These are phyloP conservation scores for Notolepis coatsorum DNA, from an alignment of 2,797 vertebrate genomes.

Conservation along the genomic window DNA sequence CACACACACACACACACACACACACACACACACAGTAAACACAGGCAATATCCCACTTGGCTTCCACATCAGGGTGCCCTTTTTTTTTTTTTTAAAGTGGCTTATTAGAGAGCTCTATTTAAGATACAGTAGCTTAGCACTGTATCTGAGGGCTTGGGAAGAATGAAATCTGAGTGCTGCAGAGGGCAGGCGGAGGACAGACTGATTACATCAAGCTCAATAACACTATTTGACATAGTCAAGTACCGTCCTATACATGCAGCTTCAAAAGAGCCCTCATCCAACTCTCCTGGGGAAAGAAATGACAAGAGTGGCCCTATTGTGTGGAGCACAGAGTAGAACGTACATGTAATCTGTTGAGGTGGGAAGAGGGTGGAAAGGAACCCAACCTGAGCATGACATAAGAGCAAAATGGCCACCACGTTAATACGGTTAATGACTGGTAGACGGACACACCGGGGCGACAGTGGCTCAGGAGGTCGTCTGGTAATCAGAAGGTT, in stretches of 20 bases:
- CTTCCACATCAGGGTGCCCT: slow-evolving; percentile 11
- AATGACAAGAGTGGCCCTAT: slow-evolving; percentile 3
- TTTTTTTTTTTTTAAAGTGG: slow-evolving; percentile 5
- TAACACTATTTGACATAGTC: slow-evolving; percentile 8
- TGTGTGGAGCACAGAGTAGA: slow-evolving; percentile 27
- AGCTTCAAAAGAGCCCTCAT: slow-evolving; percentile 42
- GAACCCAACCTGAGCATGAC: background rate
- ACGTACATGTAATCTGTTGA: slow-evolving; percentile 31
- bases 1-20: background rate
- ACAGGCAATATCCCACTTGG: no score
- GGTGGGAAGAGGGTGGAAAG: slow-evolving; percentile 32
- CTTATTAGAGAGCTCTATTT: slow-evolving; percentile 22
- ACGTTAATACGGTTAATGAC: no score
- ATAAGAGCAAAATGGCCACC: slow-evolving; percentile 50
- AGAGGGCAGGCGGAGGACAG: background rate
- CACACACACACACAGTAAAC: background rate
- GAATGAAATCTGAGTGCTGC: slow-evolving; percentile 9
- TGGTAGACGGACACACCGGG: no score
- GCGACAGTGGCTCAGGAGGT: no score
- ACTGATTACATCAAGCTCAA: background rate
- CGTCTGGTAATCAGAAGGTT: no score
- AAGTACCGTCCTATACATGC: slow-evolving; percentile 1
- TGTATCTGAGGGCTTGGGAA: slow-evolving; percentile 2
- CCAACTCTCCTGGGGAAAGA: slow-evolving; percentile 20
- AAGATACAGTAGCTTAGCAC: background rate